Evolutionary conservation across 2,797 vertebrate species (phyloP).

Genomic region (Catharus ustulatus): DNA sequence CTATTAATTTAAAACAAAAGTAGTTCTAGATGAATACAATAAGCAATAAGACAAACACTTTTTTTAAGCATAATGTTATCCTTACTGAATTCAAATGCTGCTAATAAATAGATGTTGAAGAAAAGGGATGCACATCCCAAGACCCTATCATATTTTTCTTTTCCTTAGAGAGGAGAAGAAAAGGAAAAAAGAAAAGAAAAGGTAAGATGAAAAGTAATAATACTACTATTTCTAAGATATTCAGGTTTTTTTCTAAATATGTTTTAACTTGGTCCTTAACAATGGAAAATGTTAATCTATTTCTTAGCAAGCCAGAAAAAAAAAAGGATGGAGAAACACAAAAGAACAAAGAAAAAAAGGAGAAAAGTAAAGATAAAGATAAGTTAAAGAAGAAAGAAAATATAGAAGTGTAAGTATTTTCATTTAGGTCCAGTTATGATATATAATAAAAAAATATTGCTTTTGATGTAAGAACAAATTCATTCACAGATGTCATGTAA

Average conservation of each 20-base stretch:
- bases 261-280: background rate
- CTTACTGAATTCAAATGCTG: background rate
- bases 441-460: background rate
- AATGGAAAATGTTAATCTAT: conserved; percentile 1
- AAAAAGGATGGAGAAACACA: conserved; percentile 76
- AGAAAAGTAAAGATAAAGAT: conserved; percentile 74
- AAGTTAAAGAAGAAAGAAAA: conserved; percentile 75
- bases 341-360: conserved; percentile 77
- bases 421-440: background rate
- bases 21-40: background rate
- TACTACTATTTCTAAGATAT: background rate
- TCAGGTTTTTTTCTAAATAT: background rate
- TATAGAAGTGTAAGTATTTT: conserved; percentile 72
- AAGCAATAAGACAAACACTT: background rate
- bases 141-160: background rate
- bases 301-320: conserved; percentile 80
- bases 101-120: background rate
- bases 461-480: background rate
- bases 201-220: conserved; percentile 62
- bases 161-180: conserved; percentile 79
- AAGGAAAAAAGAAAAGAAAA: conserved; percentile 82
- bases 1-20: background rate
- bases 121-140: background rate
- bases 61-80: background rate
- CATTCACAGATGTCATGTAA: background rate